Percentiles rank a stretch among this genome's conserved stretches.
Conservation (phyloP, 2,797 vertebrate genomes). For the Mus caroli region DNA sequence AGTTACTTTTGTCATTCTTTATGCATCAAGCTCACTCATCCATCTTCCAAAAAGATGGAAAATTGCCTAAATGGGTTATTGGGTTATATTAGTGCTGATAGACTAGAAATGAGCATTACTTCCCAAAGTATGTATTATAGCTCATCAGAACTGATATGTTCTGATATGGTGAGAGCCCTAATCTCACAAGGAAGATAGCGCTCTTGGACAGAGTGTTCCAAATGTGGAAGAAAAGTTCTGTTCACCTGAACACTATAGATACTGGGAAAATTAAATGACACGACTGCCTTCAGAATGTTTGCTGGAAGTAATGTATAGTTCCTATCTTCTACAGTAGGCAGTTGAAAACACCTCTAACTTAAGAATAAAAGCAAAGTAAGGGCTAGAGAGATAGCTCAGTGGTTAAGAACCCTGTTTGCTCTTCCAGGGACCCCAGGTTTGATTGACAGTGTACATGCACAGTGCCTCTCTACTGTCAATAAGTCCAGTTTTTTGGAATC, state of each 20-base stretch:
- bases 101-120: slow-evolving; percentile 74
- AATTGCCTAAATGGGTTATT: slow-evolving; percentile 81
- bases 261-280: not conserved
- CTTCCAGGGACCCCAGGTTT: not conserved
- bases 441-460: not conserved
- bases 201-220: not conserved
- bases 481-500: not conserved
- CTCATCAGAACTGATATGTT: slow-evolving; percentile 35
- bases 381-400: not conserved
- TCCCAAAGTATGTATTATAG: slow-evolving; percentile 62
- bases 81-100: slow-evolving; percentile 71
- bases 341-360: not conserved
- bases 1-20: slow-evolving; percentile 72
- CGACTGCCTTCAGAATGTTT: not conserved
- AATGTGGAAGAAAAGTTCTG: not conserved
- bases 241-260: slow-evolving; percentile 17
- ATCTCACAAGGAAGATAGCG: not conserved
- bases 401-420: not conserved
- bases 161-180: not conserved
- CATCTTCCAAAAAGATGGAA: slow-evolving; percentile 74
- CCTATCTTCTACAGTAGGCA: not conserved
- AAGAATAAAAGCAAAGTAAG: not conserved
- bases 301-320: not conserved
- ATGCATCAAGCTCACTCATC: slow-evolving; percentile 67
- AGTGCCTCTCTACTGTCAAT: no score